Evolutionary conservation across 2,113 vertebrate genomes (phyloP), one percentile per base, ranked within the genome.

Genomic region (Phaethornis superciliosus): DNA sequence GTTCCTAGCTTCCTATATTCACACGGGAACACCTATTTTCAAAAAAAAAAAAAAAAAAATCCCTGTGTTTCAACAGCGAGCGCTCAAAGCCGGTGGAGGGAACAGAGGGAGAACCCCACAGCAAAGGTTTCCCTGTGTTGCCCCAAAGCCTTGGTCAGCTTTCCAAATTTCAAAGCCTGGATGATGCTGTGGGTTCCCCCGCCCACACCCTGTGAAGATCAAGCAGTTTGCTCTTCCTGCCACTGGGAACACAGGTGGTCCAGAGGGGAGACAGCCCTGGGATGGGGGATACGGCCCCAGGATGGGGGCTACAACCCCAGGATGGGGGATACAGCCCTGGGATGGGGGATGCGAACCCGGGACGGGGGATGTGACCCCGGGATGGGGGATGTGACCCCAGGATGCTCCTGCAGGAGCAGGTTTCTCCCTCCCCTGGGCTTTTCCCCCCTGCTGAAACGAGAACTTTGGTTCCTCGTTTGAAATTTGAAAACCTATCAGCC

Each of bases 21-120:
- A 11, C 84, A 85, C 27, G 96, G 97, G 94, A 95, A 96, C 64
- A 86, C 26, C 97, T 97, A 96, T 56, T 85, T 96, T 91, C 19
- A 47, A 40, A 40, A 40, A 40, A 40, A 40, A 40, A 40, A 40
- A 12, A 40, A 40, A 40, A 40, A 40, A 40, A 95, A 81, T 95
- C 97, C 95, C 97, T 93, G 95, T 37, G 56, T 94, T 97, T 91
- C 92, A 94, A 65, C 94, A 95, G 97, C 54, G 28, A 97, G 94
- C 40, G 9, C 94, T 85, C 82, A 24, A 80, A 12, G 87, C 85
- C 12, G 9, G 51, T 51, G 1, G 10, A 88, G 75, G 75, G 33
- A 91, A 89, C 68, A 70, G 32, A 67, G 46, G 46, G 49, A n/a
- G 75, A 92, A 78, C 10, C 35, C 74, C 4, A 4, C 35, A 49